Base-by-base conservation (phyloP, 2,113 vertebrate species). In the Nyctibius bracteatus region DNA sequence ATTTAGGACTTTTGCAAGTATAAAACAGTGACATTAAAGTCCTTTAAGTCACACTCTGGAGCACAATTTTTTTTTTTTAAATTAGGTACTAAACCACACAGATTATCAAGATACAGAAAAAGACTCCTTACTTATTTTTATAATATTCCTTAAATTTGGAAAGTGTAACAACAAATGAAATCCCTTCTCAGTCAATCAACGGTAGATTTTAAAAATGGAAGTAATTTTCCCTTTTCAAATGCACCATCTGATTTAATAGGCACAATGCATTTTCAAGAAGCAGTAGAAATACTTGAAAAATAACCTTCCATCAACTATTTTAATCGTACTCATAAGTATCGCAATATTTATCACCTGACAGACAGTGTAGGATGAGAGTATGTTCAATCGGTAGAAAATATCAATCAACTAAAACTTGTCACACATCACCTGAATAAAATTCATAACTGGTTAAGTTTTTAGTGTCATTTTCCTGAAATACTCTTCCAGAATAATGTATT, bases 321-420 rank as follows among this genome's bases (percentile, higher is more conserved):
- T 95, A 97, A 96, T 95, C 89, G 90, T 31, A 95, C 91, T 96
- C 7, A 2, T 87, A 91, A 96, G 74, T 92, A 93, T 85, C 88
- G 97, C 86, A 97, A 96, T 96, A 96, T 97, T 97, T 97, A 97
- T 96, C 94, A 95, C n/a, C 58, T 94, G 88, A 91, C 93, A 92
- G 94, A 96, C 41, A 94, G 49, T n/a, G 95, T 96, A 86, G 92
- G 86, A 67, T 82, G 94, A 95, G 90, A 96, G 65, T 84, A 73
- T 39, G 95, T 94, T 97, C 88, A 95, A 91, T 90, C 1, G 5
- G 79, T 71, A 94, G 88, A 96, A 97, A 97, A 96, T 88, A 97
- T 78, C 94, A 97, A 89, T 96, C 85, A 97, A 97, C 66, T 86
- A 95, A 84, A 97, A 96, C 57, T 85, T 96, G 81, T 82, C 96